A percentile compares a stretch with the other conserved stretches of the same genome.
These are phyloP conservation scores for Drosophila watanabei DNA, from an alignment of 1,140 invertebrate species.

Conservation along the genomic window DNA sequence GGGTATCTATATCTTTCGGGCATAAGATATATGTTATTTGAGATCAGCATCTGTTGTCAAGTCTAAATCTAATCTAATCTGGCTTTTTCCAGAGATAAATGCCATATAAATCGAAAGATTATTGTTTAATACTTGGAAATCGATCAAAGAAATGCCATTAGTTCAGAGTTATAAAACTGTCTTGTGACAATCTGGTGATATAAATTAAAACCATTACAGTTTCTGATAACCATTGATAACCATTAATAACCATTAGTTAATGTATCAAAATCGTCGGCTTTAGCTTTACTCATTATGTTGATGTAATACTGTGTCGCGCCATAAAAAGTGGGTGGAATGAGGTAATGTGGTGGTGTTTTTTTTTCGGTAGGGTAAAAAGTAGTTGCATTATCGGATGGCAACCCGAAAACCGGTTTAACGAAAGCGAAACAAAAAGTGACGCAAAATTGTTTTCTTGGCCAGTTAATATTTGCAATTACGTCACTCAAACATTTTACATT, in stretches of 20 bases:
- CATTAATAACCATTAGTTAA: not conserved
- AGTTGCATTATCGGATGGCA: conserved; percentile 39
- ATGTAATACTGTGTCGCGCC: conserved; percentile 38
- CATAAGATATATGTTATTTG: not conserved
- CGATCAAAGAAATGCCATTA: not conserved
- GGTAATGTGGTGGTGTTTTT: conserved; percentile 4
- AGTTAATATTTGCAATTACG: conserved; percentile 51
- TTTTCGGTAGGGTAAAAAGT: conserved; percentile 17
- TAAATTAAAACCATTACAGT: not conserved
- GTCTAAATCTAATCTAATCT: not conserved
- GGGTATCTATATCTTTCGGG: not conserved
- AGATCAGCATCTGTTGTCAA: not conserved
- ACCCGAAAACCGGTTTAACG: conserved; percentile 45
- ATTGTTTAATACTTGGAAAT: conserved; percentile 1
- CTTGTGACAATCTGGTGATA: not conserved
- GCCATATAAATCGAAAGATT: not conserved
- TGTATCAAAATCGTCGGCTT: not conserved
- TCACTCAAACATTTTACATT: conserved; percentile 29
- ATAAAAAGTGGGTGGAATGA: conserved; percentile 24
- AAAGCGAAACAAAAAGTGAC: conserved; percentile 48
- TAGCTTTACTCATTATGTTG: conserved; percentile 10
- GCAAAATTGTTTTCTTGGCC: conserved; percentile 43
- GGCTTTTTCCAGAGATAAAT: not conserved
- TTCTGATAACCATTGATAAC: not conserved
- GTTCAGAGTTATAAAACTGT: not conserved